Evolutionary conservation across 53 echinoderm and acorn worm species (phyloP).

Genomic region (Mesocentrotus franciscanus): DNA sequence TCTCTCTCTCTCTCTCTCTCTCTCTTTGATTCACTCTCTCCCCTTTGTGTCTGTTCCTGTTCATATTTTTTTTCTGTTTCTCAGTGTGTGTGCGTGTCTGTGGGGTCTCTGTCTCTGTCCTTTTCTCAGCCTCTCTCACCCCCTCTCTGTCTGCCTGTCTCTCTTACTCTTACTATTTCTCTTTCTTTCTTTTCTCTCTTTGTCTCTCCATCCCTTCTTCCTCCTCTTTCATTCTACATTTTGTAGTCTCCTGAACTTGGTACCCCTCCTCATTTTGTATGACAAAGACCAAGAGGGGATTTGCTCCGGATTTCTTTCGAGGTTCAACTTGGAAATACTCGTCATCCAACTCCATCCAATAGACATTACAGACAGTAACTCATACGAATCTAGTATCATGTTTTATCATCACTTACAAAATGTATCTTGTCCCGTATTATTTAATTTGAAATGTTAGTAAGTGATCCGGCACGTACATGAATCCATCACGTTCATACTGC

Average conservation of each 20-base stretch:
- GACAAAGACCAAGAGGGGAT: neutral
- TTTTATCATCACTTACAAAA: neutral
- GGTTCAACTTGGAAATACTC: neutral
- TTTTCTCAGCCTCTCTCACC: neutral
- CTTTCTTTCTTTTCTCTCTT: neutral
- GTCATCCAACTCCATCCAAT: neutral
- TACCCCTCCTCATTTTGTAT: neutral
- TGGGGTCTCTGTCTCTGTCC: neutral
- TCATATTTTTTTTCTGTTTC: no score
- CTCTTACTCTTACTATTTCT: neutral
- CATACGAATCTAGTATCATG: neutral
- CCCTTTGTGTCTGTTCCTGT: no score
- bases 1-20: neutral
- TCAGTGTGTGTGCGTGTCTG: no score
- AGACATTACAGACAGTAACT: neutral
- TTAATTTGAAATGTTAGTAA: slow-evolving; percentile 13
- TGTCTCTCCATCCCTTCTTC: neutral
- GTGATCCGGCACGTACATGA: slow-evolving; percentile 23
- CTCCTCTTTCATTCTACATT: neutral
- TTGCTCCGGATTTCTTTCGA: neutral
- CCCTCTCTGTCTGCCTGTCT: neutral
- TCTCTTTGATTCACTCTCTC: neutral
- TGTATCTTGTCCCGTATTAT: neutral
- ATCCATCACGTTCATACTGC: neutral
- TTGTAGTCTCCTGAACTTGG: neutral